Conservation (phyloP, 2,113 vertebrate species). For the Hyperopisus bebe region DNA sequence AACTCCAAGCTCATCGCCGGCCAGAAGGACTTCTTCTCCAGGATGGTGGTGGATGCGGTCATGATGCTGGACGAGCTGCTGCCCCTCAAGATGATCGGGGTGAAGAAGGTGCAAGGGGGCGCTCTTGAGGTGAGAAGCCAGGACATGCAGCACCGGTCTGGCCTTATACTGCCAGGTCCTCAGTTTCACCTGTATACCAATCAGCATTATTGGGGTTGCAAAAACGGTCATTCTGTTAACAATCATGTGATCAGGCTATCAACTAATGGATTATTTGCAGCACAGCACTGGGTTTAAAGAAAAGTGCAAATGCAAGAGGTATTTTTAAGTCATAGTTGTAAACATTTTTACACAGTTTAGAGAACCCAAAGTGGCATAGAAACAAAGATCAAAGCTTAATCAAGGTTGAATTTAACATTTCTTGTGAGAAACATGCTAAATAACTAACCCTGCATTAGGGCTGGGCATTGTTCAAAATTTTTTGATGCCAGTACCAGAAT, state of each 20-base stretch:
- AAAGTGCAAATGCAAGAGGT: background rate
- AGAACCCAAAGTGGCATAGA: background rate
- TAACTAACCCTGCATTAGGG: background rate
- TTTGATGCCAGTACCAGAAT: too few relatives aligned
- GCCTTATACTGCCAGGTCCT: background rate
- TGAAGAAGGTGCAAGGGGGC: conserved; percentile 96
- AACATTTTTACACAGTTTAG: background rate
- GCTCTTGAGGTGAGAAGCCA: conserved; percentile 73
- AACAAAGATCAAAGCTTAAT: background rate
- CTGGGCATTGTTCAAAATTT: too few relatives aligned
- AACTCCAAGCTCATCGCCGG: conserved; percentile 92
- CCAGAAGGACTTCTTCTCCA: conserved; percentile 86
- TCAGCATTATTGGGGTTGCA: background rate
- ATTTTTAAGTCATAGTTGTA: background rate
- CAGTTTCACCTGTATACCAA: background rate
- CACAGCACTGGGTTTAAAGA: background rate
- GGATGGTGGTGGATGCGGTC: conserved; percentile 95
- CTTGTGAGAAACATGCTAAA: background rate
- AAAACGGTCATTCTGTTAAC: background rate
- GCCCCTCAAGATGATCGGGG: conserved; percentile 94
- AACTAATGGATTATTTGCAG: background rate
- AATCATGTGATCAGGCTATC: background rate
- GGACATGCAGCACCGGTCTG: background rate
- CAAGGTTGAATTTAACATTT: background rate
- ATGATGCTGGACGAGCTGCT: conserved; percentile 84